Base-by-base conservation (phyloP, 1,140 invertebrate species). In the Cydia strobilella region DNA sequence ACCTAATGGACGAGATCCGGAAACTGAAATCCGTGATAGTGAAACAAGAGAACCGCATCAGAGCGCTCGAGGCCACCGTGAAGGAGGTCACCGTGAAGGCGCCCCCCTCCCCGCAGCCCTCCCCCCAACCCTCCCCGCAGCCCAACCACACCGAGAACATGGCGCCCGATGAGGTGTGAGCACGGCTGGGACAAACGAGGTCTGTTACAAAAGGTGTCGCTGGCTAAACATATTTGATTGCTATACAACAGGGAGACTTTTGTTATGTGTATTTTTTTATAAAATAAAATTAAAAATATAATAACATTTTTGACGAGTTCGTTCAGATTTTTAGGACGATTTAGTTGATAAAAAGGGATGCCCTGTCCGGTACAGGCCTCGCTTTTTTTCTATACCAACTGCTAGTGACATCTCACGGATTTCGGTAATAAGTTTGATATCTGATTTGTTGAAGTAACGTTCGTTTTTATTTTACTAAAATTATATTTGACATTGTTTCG, bases 1-100 rank as follows among this genome's bases (percentile, higher is more conserved):
- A 94, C 76, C 89, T 98, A 13, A 97, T 98, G 79, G 97, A 98
- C 83, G 90, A 92, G 76, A 90, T 91, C 74, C 95, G 97, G 65
- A 98, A 98, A 89, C 93, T 99, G 75, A 99, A 99, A 89, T 96
- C 97, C 3, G 97, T 98, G 84, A 97, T 99, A 79, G 96, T 99
- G 3, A 98, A 98, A 84, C 98, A 99, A 86, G 98, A 99, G 91
- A 97, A 97, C 80, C 94, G 98, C 0, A 94, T 95, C 76, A 88
- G 94, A 1, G 94, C 94, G 13, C 84, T 95, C 5, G 94, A 95
- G 79, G 94, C 94, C 20, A 86, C 85, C 1, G 89, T 83, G 18
- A 93, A 92, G 77, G 82, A 31, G 31, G 31, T 3, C 84, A 39
- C 74, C 75, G 31, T 31, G 18, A 93, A 92, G 77, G 82, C 84